Evolutionary conservation across 2,113 vertebrate species (phyloP), one percentile per base, ranked within the genome.

Genomic region (Pluvianellus socialis): DNA sequence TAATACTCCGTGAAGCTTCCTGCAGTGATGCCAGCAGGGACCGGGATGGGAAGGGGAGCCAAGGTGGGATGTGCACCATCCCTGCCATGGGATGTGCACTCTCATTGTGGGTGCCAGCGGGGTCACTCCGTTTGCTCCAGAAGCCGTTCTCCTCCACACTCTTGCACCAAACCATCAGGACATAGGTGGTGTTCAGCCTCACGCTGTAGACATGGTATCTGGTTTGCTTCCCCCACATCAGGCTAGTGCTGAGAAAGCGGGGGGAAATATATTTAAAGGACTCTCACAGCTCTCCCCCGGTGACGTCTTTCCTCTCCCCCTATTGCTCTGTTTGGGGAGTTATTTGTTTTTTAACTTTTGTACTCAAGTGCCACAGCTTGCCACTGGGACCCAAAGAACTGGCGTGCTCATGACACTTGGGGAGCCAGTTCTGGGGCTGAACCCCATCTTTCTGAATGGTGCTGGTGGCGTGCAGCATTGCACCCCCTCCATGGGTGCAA

Each of bases 51-150:
- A 38, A 38, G 38, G 38, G 38, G 38, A 38, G 38, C 38, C 38
- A 38, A 38, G 38, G 38, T 38, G 38, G 38, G n/a, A n/a, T n/a
- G n/a, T n/a, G n/a, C n/a, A n/a, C n/a, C 38, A 56, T 24, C 10
- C 0, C 24, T 42, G 21, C 40, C 0, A 2, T 35, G n/a, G 65
- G 26, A 28, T 53, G 38, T 1, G 0, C 24, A 47, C 14, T 68
- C 45, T 53, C 1, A 1, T 17, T 28, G 38, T 0, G 10, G 38
- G 45, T 4, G 1, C 22, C 1, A 3, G 15, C 0, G 3, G 12
- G 42, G 38, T 12, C 5, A 6, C 53, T 62, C 71, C 26, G 2
- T 30, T 74, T 10, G 3, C 20, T 76, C 63, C 72, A 62, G 56
- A 77, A 74, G 40, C 35, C 7, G 1, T 72, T 85, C 26, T 35